A percentile compares a stretch with the other conserved stretches of the same genome.
Evolutionary conservation across 1,140 invertebrate genomes (phyloP).

Genomic region (Ceratosolen fusciceps): DNA sequence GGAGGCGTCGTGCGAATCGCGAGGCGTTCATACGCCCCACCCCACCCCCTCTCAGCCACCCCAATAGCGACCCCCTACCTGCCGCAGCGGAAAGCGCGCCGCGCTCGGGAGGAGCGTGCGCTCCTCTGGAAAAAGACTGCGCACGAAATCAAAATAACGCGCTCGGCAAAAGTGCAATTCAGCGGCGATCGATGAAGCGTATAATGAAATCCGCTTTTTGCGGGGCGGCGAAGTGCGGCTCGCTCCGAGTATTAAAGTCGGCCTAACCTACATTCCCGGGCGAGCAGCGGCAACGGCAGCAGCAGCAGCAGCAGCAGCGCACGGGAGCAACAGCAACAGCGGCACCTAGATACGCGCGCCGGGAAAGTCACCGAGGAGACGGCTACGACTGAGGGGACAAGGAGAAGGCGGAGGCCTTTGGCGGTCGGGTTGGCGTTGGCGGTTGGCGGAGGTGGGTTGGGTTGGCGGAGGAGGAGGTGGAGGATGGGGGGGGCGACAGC

Average conservation of each 20-base stretch:
- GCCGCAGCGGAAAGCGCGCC: too few species aligned
- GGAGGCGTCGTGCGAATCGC: too few species aligned
- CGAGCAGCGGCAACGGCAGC: too few species aligned
- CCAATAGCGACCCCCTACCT: not conserved
- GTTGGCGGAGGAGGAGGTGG: not conserved
- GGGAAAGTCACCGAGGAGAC: not conserved
- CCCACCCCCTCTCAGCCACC: not conserved
- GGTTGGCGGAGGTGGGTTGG: too few species aligned
- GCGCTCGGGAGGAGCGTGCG: too few species aligned
- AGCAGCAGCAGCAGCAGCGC: too few species aligned
- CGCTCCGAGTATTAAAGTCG: not conserved
- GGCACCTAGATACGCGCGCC: not conserved
- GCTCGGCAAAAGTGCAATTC: slow-evolving; percentile 3
- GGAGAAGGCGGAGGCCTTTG: not conserved
- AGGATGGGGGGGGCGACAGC: not conserved
- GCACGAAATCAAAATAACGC: not conserved
- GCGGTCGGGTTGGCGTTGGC: too few species aligned
- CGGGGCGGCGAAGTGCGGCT: not conserved
- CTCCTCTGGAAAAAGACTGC: not conserved
- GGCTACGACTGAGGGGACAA: not conserved
- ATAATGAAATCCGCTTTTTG: slow-evolving; percentile 16
- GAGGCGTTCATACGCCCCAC: too few species aligned
- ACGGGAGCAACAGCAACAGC: too few species aligned
- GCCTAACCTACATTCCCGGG: slow-evolving; percentile 9
- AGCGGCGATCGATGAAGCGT: slow-evolving; percentile 5